Evolutionary conservation across 2,113 vertebrate genomes (phyloP).

Genomic region (Lepisosteus osseus): DNA sequence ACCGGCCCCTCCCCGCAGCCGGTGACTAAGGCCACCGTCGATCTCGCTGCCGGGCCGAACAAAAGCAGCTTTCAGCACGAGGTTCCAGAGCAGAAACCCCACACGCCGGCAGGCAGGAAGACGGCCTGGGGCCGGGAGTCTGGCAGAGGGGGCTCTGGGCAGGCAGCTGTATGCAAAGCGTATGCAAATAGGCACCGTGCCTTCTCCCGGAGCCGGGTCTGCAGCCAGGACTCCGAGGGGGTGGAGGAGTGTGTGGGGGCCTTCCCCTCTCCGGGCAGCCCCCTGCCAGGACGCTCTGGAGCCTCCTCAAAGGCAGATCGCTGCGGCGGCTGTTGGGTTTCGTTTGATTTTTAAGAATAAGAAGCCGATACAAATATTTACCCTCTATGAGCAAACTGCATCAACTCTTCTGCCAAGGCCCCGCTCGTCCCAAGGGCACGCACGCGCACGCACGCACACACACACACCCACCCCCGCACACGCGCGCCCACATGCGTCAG

Average conservation of each 20-base stretch:
- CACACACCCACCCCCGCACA: too few species aligned
- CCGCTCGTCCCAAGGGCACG: too few species aligned
- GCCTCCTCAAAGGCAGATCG: too few species aligned
- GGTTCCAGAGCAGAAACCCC: background rate
- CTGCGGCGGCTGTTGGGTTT: too few species aligned
- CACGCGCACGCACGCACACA: too few species aligned
- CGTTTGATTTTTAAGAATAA: too few species aligned
- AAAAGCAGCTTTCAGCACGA: background rate
- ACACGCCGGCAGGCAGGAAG: background rate
- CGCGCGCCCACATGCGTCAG: conserved; percentile 23
- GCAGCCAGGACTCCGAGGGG: background rate
- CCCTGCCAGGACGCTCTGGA: background rate
- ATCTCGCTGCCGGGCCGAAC: background rate
- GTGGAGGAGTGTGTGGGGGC: background rate
- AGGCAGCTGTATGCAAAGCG: conserved; percentile 25
- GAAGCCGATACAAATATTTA: too few species aligned
- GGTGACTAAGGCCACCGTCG: too few species aligned
- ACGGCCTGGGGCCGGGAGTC: background rate
- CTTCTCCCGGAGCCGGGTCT: too few species aligned
- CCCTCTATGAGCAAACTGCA: too few species aligned
- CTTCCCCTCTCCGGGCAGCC: background rate
- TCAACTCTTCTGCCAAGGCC: too few species aligned
- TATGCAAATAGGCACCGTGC: conserved; percentile 17
- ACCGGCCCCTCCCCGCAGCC: too few species aligned
- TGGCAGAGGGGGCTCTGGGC: background rate